These are phyloP conservation scores for Scrobipalpa atriplicella DNA, from an alignment of 2,888 invertebrate species.

Conservation along the genomic window DNA sequence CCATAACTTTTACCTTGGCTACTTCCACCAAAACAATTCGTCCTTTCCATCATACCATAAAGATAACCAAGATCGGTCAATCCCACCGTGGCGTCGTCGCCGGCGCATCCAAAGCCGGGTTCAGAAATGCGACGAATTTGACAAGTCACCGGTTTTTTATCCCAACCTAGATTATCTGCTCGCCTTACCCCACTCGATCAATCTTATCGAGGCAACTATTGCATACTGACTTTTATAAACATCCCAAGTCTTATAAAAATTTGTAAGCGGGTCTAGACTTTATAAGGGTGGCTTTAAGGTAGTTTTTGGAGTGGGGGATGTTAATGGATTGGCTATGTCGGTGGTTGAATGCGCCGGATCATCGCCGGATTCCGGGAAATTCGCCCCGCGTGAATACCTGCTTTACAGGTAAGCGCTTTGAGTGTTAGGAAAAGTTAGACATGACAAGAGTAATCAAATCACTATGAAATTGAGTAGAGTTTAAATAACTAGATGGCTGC, in stretches of 20 bases:
- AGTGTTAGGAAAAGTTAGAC: conserved; percentile 48
- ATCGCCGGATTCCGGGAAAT: conserved; percentile 82
- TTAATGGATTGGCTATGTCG: conserved; percentile 58
- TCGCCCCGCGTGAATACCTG: conserved; percentile 81
- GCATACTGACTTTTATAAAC: conserved; percentile 45
- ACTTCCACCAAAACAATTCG: background rate
- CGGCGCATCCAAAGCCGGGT: conserved; percentile 55
- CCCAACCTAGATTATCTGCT: conserved; percentile 75
- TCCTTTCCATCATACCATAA: background rate
- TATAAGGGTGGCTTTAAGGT: conserved; percentile 20
- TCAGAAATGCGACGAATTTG: conserved; percentile 78
- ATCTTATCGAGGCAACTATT: conserved; percentile 77
- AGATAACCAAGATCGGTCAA: conserved; percentile 56
- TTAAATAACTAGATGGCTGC: too few species aligned
- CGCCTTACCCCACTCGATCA: conserved; percentile 80
- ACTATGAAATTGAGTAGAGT: too few species aligned
- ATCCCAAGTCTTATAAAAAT: conserved; percentile 34
- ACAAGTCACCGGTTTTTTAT: conserved; percentile 81
- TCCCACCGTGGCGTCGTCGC: conserved; percentile 53
- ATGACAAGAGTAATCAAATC: too few species aligned
- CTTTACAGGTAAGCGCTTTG: conserved; percentile 68
- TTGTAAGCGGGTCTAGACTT: background rate
- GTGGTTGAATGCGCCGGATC: conserved; percentile 74
- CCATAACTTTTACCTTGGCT: too few species aligned
- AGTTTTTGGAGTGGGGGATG: conserved; percentile 34